phyloP scores from a whole-genome alignment of 37 sponge, comb jelly and placozoan genomes.

The Theonella swinhoei region DNA sequence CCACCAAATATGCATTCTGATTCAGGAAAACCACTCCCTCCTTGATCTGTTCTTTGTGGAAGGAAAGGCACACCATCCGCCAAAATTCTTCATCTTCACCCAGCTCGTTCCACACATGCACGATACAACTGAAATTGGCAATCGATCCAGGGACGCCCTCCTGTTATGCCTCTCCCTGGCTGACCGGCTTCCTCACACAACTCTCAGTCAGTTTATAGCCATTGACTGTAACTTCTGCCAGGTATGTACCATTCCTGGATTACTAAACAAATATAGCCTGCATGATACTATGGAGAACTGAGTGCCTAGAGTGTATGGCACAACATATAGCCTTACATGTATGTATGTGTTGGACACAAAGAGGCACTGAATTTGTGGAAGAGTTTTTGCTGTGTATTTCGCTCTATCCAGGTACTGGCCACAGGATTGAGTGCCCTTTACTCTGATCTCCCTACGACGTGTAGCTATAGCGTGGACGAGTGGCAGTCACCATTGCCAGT shows the following conservation, averaged over 20 bases:
- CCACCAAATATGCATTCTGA: slow-evolving; percentile 63
- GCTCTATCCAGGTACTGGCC: slow-evolving; percentile 59
- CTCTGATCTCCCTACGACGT: slow-evolving; percentile 66
- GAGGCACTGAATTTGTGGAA: too few species aligned
- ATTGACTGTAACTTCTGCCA: slow-evolving; percentile 73
- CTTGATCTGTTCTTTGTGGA: slow-evolving; percentile 72
- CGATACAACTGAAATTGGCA: slow-evolving; percentile 41
- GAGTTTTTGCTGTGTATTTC: not conserved
- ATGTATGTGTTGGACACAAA: too few species aligned
- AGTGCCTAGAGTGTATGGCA: not conserved
- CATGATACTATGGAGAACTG: not conserved
- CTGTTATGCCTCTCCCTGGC: slow-evolving; percentile 67
- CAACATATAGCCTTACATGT: too few species aligned
- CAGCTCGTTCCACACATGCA: slow-evolving; percentile 81
- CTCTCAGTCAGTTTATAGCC: slow-evolving; percentile 50
- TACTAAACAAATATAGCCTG: not conserved
- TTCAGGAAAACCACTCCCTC: slow-evolving; percentile 68
- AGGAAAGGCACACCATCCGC: slow-evolving; percentile 34
- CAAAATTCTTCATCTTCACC: slow-evolving; percentile 65
- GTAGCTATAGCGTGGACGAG: slow-evolving; percentile 38
- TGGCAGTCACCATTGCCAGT: slow-evolving; percentile 66
- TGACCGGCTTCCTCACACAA: slow-evolving; percentile 34
- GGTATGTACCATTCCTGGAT: slow-evolving; percentile 44
- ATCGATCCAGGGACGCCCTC: slow-evolving; percentile 68
- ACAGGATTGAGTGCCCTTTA: slow-evolving; percentile 81